These are phyloP conservation scores for Epinephelus fuscoguttatus DNA, from an alignment of 2,113 vertebrate species.

Conservation along the genomic window DNA sequence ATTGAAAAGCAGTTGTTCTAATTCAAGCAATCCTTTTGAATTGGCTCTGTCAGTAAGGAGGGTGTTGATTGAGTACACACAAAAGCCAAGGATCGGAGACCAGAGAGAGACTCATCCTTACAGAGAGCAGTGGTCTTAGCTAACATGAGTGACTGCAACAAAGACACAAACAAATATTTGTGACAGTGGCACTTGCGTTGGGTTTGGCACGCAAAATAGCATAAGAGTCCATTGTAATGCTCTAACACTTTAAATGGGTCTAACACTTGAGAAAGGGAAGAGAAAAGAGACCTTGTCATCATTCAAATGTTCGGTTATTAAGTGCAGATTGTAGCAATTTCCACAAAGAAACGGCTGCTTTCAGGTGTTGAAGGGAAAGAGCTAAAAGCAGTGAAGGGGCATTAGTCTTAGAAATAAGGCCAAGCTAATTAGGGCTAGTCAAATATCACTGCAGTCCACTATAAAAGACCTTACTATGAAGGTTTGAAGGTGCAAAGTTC, in stretches of 20 bases:
- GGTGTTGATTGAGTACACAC: not conserved
- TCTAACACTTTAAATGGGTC: constrained; percentile 5
- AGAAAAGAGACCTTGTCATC: constrained; percentile 32
- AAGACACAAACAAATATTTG: constrained; percentile 25
- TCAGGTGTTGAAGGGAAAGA: constrained; percentile 23
- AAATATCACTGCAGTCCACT: constrained; percentile 26
- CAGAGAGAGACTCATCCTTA: not conserved
- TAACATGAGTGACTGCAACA: constrained; percentile 21
- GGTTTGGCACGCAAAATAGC: not conserved
- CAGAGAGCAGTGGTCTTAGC: not conserved
- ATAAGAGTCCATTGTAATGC: not conserved
- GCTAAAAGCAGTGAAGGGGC: constrained; percentile 36
- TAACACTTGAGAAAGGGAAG: constrained; percentile 1
- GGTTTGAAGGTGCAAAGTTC: constrained; percentile 27
- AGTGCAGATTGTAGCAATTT: constrained; percentile 27
- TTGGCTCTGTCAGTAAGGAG: not conserved
- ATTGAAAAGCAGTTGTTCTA: not conserved
- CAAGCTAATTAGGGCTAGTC: constrained; percentile 54
- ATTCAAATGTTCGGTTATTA: constrained; percentile 26
- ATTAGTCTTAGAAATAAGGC: constrained; percentile 51
- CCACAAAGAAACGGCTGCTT: constrained; percentile 9
- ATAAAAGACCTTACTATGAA: constrained; percentile 47
- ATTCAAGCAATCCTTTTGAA: not conserved
- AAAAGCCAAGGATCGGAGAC: constrained; percentile 3
- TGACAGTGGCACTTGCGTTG: not conserved